Evolutionary conservation across 2,888 invertebrate species (phyloP).

Genomic region (Thera britannica): DNA sequence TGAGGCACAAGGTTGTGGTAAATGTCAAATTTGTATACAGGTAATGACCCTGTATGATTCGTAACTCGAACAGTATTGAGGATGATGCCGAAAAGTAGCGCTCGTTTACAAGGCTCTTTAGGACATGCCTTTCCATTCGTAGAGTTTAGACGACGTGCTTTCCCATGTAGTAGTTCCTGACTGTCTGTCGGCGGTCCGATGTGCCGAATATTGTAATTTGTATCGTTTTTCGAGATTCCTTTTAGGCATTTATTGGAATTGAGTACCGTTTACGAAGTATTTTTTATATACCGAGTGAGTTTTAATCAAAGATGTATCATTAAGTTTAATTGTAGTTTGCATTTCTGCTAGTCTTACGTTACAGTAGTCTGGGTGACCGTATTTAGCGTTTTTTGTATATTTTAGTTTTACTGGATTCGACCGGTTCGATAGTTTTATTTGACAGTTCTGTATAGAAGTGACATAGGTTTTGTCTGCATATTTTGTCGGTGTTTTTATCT

Average conservation of each 20-base stretch:
- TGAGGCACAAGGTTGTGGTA: conserved; percentile 31
- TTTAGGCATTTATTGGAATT: conserved; percentile 74
- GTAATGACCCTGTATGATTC: background rate
- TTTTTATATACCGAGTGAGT: conserved; percentile 80
- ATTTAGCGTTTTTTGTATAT: conserved; percentile 77
- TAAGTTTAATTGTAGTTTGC: conserved; percentile 81
- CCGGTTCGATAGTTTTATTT: conserved; percentile 63
- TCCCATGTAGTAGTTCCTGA: conserved; percentile 75
- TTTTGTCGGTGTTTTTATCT: conserved; percentile 76
- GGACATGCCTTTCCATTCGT: conserved; percentile 43
- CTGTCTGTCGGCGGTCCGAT: conserved; percentile 57
- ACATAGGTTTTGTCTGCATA: conserved; percentile 74
- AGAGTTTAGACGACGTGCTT: conserved; percentile 60
- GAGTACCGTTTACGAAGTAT: conserved; percentile 72
- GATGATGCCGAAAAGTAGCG: conserved; percentile 10
- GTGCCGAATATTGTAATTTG: conserved; percentile 40
- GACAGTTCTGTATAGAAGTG: conserved; percentile 71
- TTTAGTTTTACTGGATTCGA: conserved; percentile 68
- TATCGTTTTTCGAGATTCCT: conserved; percentile 62
- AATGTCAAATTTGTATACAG: conserved; percentile 1
- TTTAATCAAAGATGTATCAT: conserved; percentile 83
- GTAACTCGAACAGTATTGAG: background rate
- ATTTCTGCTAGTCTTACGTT: conserved; percentile 85
- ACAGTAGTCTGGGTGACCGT: conserved; percentile 72
- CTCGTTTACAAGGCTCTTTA: conserved; percentile 29